phyloP scores from a whole-genome alignment of 2,888 invertebrate species.

The Calameuta idolon region DNA sequence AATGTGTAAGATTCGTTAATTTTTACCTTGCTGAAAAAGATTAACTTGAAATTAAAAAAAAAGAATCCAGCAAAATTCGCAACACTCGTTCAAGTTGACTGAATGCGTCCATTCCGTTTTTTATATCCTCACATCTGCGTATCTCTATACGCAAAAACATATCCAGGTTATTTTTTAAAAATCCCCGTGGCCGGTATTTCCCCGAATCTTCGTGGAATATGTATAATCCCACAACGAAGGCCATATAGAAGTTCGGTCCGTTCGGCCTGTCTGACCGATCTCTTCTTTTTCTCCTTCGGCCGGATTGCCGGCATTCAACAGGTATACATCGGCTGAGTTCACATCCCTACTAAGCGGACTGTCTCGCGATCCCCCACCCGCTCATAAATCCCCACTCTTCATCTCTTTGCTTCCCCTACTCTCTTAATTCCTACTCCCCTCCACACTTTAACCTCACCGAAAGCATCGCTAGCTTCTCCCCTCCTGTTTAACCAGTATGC shows the following conservation, averaged over 20 bases:
- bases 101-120: neutral
- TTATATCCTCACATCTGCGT: too few species aligned
- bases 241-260: neutral
- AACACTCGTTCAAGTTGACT: neutral
- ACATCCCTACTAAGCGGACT: neutral
- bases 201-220: neutral
- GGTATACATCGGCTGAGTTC: constrained; percentile 2
- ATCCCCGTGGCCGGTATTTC: neutral
- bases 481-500: neutral
- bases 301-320: constrained; percentile 7
- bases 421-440: neutral
- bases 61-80: too few species aligned
- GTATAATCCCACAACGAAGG: neutral
- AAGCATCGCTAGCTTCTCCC: neutral
- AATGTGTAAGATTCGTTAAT: neutral
- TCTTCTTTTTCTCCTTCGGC: neutral
- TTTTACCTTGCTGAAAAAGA: neutral
- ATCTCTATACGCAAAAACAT: neutral
- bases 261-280: neutral
- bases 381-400: neutral
- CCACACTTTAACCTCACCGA: neutral
- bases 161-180: neutral
- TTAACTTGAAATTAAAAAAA: neutral
- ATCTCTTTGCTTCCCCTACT: neutral
- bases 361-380: neutral